Evolutionary conservation across 2,113 vertebrate genomes (phyloP).

Genomic region (Anguilla rostrata): DNA sequence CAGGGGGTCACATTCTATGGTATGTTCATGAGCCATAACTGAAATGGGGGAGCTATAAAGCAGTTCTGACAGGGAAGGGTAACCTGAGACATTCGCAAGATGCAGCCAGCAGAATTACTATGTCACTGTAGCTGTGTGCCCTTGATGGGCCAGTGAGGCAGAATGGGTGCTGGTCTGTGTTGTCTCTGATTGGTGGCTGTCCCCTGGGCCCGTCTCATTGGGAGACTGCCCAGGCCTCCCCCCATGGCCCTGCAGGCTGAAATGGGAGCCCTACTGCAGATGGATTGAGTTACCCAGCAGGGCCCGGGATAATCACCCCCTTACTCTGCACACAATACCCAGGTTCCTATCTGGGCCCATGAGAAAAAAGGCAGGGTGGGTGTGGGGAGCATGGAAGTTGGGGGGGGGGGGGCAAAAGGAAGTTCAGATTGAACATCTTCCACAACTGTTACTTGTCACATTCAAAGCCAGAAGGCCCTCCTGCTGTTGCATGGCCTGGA

Average conservation of each 20-base stretch:
- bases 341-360: background rate
- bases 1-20: background rate
- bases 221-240: background rate
- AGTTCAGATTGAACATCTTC: background rate
- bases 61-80: conserved; percentile 7
- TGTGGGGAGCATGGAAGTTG: background rate
- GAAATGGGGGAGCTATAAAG: background rate
- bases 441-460: background rate
- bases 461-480: background rate
- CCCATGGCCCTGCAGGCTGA: background rate
- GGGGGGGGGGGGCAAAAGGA: background rate
- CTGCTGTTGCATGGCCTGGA: background rate
- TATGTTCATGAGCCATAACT: background rate
- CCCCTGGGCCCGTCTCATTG: background rate
- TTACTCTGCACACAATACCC: background rate
- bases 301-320: conserved; percentile 13
- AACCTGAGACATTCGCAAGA: conserved; percentile 9
- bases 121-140: background rate
- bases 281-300: conserved; percentile 10
- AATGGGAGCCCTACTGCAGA: conserved; percentile 3
- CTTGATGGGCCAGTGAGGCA: background rate
- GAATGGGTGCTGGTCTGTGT: background rate
- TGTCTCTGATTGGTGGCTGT: background rate
- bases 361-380: background rate
- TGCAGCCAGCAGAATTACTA: background rate